Base-by-base conservation (phyloP, 1,140 invertebrate genomes). In the Whitmania pigra region DNA sequence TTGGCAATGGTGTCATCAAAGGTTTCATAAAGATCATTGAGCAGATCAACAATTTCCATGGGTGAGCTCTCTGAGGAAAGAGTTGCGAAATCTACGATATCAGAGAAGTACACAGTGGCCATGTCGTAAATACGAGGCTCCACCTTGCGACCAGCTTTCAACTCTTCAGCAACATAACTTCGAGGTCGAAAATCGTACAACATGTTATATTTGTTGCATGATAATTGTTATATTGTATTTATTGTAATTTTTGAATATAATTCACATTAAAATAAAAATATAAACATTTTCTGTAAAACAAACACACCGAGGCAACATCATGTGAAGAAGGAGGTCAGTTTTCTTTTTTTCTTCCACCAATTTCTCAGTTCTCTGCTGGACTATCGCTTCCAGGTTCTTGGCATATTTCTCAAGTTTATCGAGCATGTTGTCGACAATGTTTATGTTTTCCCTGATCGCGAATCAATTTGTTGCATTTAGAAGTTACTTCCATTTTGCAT, bases 81-180 rank as follows among this genome's bases (percentile, higher is more conserved):
- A 71, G 86, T 86, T 1, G 94, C 97, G 84, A 97, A 97, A 36
- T 93, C 94, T 72, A 97, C 94, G 77, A 97, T 97, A 81, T 97
- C 94, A 31, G 88, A 85, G 82, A 95, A 94, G 82, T 93, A 94
- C 71, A 95, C 93, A 0, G 92, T 93, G 54, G 94, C 92, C 80
- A 92, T 89, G 71, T 86, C 86, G 82, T 92, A 94, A 76, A 89
- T 87, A 80, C 94, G 91, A 0, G 92, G 90, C 80, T 91, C 89
- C 5, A 94, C 90, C 0, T 87, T 88, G 82, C 88, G 86, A 11
- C 92, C 92, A 67, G 89, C 81, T 82, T 94, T 92, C 57, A 96
- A 82, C 76, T 91, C 90, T 75, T 94, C 90, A 3, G 92, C 92
- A n/a, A n/a, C n/a, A n/a, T n/a, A n/a, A n/a, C n/a, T n/a, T n/a